Evolutionary conservation across 2,113 vertebrate species (phyloP), one percentile per base, ranked within the genome.

Genomic region (Neolamprologus caudopunctatus): DNA sequence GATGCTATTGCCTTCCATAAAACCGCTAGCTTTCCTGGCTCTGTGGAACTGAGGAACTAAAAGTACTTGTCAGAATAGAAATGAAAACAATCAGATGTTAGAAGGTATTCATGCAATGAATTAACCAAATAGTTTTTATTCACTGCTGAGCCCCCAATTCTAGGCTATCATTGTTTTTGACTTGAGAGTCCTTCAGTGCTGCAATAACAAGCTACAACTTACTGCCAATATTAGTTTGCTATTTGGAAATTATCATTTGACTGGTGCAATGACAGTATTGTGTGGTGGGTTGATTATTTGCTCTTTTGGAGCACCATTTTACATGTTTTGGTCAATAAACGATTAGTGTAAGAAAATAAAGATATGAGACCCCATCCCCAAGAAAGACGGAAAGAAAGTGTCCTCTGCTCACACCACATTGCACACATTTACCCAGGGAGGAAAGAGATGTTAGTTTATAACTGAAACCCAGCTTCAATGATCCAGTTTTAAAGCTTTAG

Each of bases 341-440:
- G 42, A 78, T 31, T 2, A 31, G 6, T 8, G 6, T 19, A 31
- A n/a, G 26, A 50, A 78, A n/a, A 78, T 47, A 17, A 75, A 75
- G 40, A 78, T 3, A n/a, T 31, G 42, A 78, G 16, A 31, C 16
- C 21, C 40, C 68, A 42, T 5, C 8, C 1, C 21, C 21, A 26
- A 73, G 21, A 16, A 45, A 45, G 14, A 26, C 0, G 0, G 1
- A 42, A 45, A 24, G 21, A 73, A 73, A 16, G 40, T 45, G 12
- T 24, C n/a, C 8, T 16, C 35, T 73, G 37, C 66, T 73, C 5
- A 24, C 21, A 26, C 3, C 13, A 68, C 35, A 68, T 14, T 40
- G 35, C 35, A 68, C 63, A 68, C 35, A 14, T 40, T 68, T 68
- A 21, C 63, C n/a, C 7, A 14, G 35, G 12, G 12, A 68, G 3